Base-by-base conservation (phyloP, 2,888 invertebrate species). In the Phania funesta region DNA sequence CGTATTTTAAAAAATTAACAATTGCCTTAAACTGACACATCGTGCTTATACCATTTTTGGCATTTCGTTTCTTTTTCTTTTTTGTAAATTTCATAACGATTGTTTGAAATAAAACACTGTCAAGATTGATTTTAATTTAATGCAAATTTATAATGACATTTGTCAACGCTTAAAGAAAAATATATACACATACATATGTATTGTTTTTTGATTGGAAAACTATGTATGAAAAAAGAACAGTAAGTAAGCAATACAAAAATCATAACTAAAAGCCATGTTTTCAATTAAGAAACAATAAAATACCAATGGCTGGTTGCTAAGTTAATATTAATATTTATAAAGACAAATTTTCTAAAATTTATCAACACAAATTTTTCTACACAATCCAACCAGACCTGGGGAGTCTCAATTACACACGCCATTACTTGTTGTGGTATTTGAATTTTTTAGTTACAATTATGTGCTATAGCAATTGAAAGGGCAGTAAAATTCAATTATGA, bases 1-100 rank as follows among this genome's bases (percentile, higher is more conserved):
- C 52, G 52, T 38, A 38, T 71, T 71, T 67, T 80, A 35, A 80
- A 44, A 70, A 64, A 77, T 35, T 48, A 73, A 81, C 77, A 81
- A 81, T 77, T 74, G 67, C 54, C 73, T 77, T 50, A 68, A 81
- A 50, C 64, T 81, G 81, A 81, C 81, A 81, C 81, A 77, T 81
- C 81, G 81, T 81, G 81, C 81, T 64, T 6, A 44, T 77, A 48
- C 81, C 44, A 56, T 74, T 81, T 81, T 81, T 81, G 81, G 81
- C 73, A 62, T 73, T 56, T 8, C 22, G 11, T 64, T 32, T 1
- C 0, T 26, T 22, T 24, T 52, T 64, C 26, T 13, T 60, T 44
- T 13, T 2, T 18, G 50, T 58, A 56, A 20, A 50, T 48, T 64
- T 52, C 52, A 44, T n/a, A 77, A 68, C 73, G 77, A 68, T 81